These are phyloP conservation scores for Choreutis nemorana DNA, from an alignment of 2,888 invertebrate species.

Conservation along the genomic window DNA sequence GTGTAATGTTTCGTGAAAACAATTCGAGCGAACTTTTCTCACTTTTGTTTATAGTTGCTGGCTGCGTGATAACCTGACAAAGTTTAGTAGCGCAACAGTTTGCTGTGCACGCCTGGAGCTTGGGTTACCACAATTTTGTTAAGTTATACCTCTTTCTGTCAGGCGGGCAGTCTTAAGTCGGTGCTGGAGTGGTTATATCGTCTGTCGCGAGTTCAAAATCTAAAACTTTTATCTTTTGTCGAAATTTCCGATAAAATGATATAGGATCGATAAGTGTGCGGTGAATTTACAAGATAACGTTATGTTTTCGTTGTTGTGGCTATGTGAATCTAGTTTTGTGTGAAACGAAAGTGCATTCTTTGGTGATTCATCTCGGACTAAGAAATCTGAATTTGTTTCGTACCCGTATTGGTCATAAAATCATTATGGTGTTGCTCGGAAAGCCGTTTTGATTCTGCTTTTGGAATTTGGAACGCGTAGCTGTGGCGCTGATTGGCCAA, in stretches of 20 bases:
- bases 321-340: slow-evolving; percentile 30
- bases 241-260: slow-evolving; percentile 17
- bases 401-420: slow-evolving; percentile 37
- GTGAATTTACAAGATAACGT: slow-evolving; percentile 15
- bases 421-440: slow-evolving; percentile 33
- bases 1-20: slow-evolving; percentile 27
- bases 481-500: slow-evolving; percentile 10
- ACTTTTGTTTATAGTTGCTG: slow-evolving; percentile 40
- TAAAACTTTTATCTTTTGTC: slow-evolving; percentile 45
- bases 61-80: slow-evolving; percentile 31
- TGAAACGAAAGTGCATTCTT: slow-evolving; percentile 48
- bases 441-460: slow-evolving; percentile 26
- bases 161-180: slow-evolving; percentile 35
- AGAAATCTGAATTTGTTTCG: slow-evolving; percentile 50
- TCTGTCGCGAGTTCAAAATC: slow-evolving; percentile 25
- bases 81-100: slow-evolving; percentile 40
- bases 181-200: slow-evolving; percentile 26
- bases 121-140: slow-evolving; percentile 38
- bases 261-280: neutral
- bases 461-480: slow-evolving; percentile 13
- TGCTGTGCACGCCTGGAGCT: slow-evolving; percentile 25
- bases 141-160: slow-evolving; percentile 48
- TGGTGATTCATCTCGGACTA: slow-evolving; percentile 58
- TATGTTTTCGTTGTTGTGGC: slow-evolving; percentile 14
- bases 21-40: slow-evolving; percentile 31